Percentiles rank a stretch among this genome's conserved stretches.
Conservation (phyloP, 2,888 invertebrate genomes). For the Octonoba sinensis region DNA sequence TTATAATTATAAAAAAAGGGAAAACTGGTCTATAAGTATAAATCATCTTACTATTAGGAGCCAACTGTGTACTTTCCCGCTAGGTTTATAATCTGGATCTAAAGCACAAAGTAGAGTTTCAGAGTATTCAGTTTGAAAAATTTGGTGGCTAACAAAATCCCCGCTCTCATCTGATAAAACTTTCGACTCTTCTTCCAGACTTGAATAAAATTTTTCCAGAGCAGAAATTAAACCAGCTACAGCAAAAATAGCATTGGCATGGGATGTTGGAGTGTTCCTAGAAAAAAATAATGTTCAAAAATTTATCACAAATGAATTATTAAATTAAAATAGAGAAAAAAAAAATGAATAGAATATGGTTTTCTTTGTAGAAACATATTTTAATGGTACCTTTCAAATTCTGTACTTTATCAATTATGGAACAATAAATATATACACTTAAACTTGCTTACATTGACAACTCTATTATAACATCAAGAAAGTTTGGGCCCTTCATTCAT, state of each 20-base stretch:
- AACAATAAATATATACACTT: too few relatives aligned
- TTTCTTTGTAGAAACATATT: not conserved
- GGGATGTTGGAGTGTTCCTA: constrained; percentile 50
- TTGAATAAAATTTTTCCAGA: constrained; percentile 27
- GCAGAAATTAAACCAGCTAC: constrained; percentile 47
- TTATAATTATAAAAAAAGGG: not conserved
- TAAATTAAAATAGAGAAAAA: not conserved
- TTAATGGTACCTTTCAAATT: not conserved
- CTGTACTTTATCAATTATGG: too few relatives aligned
- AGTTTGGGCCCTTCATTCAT: too few relatives aligned
- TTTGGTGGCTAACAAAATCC: constrained; percentile 25
- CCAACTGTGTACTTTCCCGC: constrained; percentile 55
- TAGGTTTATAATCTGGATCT: constrained; percentile 31
- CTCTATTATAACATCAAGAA: too few relatives aligned
- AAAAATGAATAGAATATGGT: not conserved
- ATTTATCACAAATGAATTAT: not conserved
- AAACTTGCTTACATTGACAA: too few relatives aligned
- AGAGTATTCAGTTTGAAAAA: constrained; percentile 27
- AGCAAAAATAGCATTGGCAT: constrained; percentile 59
- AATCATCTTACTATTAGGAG: constrained; percentile 40
- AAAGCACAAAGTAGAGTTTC: constrained; percentile 57
- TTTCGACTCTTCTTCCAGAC: constrained; percentile 43
- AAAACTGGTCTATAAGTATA: too few relatives aligned
- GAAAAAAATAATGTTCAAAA: not conserved
- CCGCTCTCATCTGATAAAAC: constrained; percentile 28